Base-by-base conservation (phyloP, 2,797 vertebrate species). In the Acanthornis magna region DNA sequence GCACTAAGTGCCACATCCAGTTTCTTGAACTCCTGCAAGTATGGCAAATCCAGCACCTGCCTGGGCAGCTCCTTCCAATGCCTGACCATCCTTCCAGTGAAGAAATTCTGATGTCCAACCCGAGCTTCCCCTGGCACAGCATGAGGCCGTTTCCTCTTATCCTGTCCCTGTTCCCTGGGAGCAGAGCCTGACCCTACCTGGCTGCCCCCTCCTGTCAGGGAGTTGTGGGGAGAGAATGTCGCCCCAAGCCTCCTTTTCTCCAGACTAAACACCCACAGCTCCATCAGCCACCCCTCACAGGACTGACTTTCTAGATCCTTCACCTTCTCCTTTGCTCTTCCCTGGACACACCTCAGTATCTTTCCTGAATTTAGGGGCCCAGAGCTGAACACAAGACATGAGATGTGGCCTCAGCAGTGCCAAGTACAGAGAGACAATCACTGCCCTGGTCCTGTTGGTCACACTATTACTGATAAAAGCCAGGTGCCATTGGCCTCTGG, bases 61-160 rank as follows among this genome's bases (percentile, higher is more conserved):
- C 27, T n/a, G 63, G 7, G 11, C 32, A 18, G 5, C 38, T 30
- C 6, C 5, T 50, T 42, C 17, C 25, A 47, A 4, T 19, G 51
- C 25, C 18, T 47, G 25, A 32, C 14, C 25, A 65, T 8, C 7
- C 15, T 32, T 30, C 10, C 21, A 43, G 34, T 51, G 72, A 34
- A 63, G 10, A 65, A 83, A 77, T 89, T 51, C 32, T 40, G 10
- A 34, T 32, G 11, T 65, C 51, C 45, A 40, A 2, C 5, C 38
- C 38, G 6, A 76, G 13, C 25, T 22, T 58, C 10, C 10, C 15
- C 14, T 34, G 29, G 25, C 10, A 9, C 38, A 58, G 29, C 4
- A 7, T 22, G 32, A 82, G 43, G 27, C 26, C 2, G 4, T 50
- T 5, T 3, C 17, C 20, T 82, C 34, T 40, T 5, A 0, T 63